Evolutionary conservation across 2,113 vertebrate species (phyloP), one percentile per base, ranked within the genome.

Genomic region (Mastomys natalensis): DNA sequence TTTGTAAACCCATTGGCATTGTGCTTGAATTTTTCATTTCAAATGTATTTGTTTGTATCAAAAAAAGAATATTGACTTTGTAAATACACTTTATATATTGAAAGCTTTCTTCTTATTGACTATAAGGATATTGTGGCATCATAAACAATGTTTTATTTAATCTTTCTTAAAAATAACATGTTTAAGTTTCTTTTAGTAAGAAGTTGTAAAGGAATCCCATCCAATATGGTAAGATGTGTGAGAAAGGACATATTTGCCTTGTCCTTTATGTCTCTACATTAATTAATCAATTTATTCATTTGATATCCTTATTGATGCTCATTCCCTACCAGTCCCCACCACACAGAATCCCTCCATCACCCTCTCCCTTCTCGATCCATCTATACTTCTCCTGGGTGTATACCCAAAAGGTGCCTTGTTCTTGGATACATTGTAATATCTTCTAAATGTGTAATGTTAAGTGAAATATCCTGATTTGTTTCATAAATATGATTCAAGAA

Each of bases 51-150:
- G 34, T 24, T 24, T 58, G 2, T n/a, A 21, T 58, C 53, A 40
- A 15, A n/a, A 5, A 26, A 58, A 24, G 0, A 58, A n/a, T n/a
- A 82, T 40, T 58, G 37, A 26, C 2, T 21, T 82, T 58, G 1
- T 24, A 26, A 6, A 37, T 58, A 40, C 5, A n/a, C 37, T 4
- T 82, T 58, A 7, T 22, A 26, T 26, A 82, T 24, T 82, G 21
- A n/a, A 82, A 58, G 53, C 6, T 82, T 82, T 1, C 5, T 58
- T 7, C 6, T 0, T 22, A 58, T 24, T 21, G 21, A 21, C 21
- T n/a, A 58, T 2, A 82, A 1, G 37, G 37, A 3, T 58, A 82
- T 26, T 1, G 24, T 2, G 10, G 0, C 5, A 8, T 22, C 11
- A 58, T 7, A 81, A 80, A 80, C 1, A 80, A 80, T 55, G 13